phyloP scores from a whole-genome alignment of 2,113 vertebrate species.

The Elephas maximus region DNA sequence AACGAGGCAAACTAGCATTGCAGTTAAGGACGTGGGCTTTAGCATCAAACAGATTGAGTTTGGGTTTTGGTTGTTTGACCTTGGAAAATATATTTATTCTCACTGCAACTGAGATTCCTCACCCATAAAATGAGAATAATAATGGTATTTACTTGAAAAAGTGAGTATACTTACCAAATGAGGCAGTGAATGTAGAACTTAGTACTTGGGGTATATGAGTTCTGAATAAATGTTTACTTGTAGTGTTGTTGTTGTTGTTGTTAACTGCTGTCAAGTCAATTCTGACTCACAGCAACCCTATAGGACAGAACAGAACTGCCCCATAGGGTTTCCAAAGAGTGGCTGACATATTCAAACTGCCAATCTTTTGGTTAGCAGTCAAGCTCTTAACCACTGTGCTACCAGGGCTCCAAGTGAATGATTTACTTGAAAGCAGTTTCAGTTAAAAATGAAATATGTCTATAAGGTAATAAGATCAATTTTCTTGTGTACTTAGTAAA shows the following conservation, averaged over 20 bases:
- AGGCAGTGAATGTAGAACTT: neutral
- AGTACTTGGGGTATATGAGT: neutral
- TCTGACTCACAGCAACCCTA: too few species aligned
- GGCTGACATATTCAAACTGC: too few species aligned
- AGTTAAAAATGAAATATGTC: slow-evolving; percentile 31
- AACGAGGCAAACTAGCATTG: neutral
- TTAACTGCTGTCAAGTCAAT: too few species aligned
- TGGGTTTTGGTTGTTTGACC: neutral
- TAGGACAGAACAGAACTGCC: too few species aligned
- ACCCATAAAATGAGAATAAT: neutral
- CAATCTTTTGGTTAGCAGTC: too few species aligned
- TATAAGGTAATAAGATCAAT: neutral
- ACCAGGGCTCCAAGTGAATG: neutral
- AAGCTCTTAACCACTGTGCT: too few species aligned
- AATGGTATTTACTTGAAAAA: neutral
- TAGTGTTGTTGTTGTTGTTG: neutral
- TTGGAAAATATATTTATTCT: neutral
- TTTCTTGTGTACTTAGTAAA: slow-evolving; percentile 30
- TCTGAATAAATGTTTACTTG: neutral
- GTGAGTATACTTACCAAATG: neutral
- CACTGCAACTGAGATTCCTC: neutral
- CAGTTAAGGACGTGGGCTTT: neutral
- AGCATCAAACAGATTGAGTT: neutral
- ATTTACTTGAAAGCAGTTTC: slow-evolving; percentile 34
- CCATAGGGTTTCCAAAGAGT: too few species aligned